Percentiles rank a stretch among this genome's conserved stretches.
phyloP scores from a whole-genome alignment of 53 echinoderm and acorn worm genomes.

The Glandiceps talaboti region DNA sequence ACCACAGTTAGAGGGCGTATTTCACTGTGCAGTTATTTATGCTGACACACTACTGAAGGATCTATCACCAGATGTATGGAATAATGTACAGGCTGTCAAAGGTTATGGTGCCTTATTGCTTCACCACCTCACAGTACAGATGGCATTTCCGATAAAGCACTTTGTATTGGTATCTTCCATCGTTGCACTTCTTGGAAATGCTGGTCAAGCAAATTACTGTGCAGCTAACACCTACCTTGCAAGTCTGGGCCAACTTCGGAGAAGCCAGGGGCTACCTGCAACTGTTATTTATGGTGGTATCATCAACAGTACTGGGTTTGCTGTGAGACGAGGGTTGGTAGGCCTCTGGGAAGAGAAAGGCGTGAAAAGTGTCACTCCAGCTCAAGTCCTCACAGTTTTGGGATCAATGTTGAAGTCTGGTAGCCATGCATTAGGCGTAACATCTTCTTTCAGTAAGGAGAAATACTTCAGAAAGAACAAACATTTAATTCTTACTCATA shows the following conservation, averaged over 20 bases:
- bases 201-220: conserved; percentile 79
- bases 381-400: conserved; percentile 77
- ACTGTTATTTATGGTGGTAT: conserved; percentile 79
- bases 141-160: conserved; percentile 20
- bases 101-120: conserved; percentile 50
- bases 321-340: conserved; percentile 70
- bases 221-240: conserved; percentile 84
- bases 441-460: conserved; percentile 58
- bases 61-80: conserved; percentile 30
- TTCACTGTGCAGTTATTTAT: conserved; percentile 48
- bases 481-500: conserved; percentile 76
- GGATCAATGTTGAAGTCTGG: conserved; percentile 80
- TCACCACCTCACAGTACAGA: conserved; percentile 37
- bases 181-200: conserved; percentile 48
- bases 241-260: conserved; percentile 47
- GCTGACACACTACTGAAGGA: conserved; percentile 23
- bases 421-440: conserved; percentile 69
- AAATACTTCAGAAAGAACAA: conserved; percentile 63
- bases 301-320: conserved; percentile 77
- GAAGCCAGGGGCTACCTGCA: conserved; percentile 79
- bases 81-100: conserved; percentile 35
- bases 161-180: conserved; percentile 43
- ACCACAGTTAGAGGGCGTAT: conserved; percentile 69
- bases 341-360: conserved; percentile 81
- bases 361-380: conserved; percentile 64